phyloP scores from a whole-genome alignment of 2,797 vertebrate genomes.

The Amphiprion clarkii region DNA sequence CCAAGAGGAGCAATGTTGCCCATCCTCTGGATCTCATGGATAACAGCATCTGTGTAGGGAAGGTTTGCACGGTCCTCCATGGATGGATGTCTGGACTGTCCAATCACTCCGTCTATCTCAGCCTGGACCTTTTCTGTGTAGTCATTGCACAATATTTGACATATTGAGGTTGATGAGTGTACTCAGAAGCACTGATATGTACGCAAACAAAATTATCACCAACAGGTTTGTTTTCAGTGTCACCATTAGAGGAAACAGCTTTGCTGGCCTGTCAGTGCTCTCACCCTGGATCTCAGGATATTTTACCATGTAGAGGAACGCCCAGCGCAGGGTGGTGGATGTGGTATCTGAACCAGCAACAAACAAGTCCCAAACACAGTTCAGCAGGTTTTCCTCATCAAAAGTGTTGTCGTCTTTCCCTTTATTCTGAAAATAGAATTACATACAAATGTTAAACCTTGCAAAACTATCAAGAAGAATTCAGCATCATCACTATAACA shows the following conservation, averaged over 20 bases:
- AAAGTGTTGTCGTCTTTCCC: slow-evolving; percentile 75
- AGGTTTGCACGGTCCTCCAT: slow-evolving; percentile 60
- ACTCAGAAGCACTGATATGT: no score
- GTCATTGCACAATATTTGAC: background rate
- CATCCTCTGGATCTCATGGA: slow-evolving; percentile 72
- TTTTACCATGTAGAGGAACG: slow-evolving; percentile 82
- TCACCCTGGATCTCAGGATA: slow-evolving; percentile 87
- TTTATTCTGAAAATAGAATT: no score
- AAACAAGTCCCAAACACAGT: slow-evolving; percentile 80
- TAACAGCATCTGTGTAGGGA: slow-evolving; percentile 71
- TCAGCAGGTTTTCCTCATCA: slow-evolving; percentile 76
- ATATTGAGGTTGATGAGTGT: no score
- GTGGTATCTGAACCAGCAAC: slow-evolving; percentile 87
- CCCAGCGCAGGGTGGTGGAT: slow-evolving; percentile 85
- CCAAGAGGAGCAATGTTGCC: slow-evolving; percentile 57
- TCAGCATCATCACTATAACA: no score
- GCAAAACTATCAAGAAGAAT: no score
- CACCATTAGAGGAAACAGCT: no score
- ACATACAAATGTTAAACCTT: no score
- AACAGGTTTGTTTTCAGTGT: no score
- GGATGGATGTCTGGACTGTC: slow-evolving; percentile 47
- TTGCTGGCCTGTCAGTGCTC: slow-evolving; percentile 19
- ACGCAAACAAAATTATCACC: no score
- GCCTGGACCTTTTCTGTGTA: slow-evolving; percentile 68
- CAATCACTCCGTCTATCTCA: slow-evolving; percentile 67